Evolutionary conservation across 2,113 vertebrate species (phyloP).

Genomic region (Ornithorhynchus anatinus): DNA sequence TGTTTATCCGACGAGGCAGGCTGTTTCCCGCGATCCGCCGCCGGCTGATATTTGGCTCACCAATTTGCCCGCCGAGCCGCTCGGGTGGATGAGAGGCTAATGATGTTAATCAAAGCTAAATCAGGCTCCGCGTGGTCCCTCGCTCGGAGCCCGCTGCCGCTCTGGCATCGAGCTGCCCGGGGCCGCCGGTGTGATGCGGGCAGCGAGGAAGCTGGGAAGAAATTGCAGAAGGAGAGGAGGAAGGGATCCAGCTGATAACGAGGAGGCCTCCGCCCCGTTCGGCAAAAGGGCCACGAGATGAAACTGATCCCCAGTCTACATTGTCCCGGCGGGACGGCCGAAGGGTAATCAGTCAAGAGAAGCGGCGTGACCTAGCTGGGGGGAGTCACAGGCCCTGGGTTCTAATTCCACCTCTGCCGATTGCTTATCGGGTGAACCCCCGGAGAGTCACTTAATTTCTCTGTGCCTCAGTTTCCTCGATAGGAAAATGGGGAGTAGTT

Average conservation of each 20-base stretch:
- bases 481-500: too few relatives aligned
- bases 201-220: rapidly evolving
- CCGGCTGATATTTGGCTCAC: conserved; percentile 34
- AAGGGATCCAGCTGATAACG: not conserved
- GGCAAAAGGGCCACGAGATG: too few relatives aligned
- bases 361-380: too few relatives aligned
- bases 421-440: too few relatives aligned
- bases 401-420: too few relatives aligned
- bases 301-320: too few relatives aligned
- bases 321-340: too few relatives aligned
- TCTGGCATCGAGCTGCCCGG: not conserved
- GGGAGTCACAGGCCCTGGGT: too few relatives aligned
- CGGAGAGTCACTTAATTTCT: too few relatives aligned
- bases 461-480: too few relatives aligned
- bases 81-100: conserved; percentile 37
- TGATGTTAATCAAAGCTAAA: conserved; percentile 38
- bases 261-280: not conserved
- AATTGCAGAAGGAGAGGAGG: conserved; percentile 4
- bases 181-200: not conserved
- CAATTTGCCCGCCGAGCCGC: conserved; percentile 34
- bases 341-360: too few relatives aligned
- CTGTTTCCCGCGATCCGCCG: conserved; percentile 55
- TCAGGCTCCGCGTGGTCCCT: not conserved
- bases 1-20: conserved; percentile 63
- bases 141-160: not conserved